Evolutionary conservation across 2,797 vertebrate genomes (phyloP).

Genomic region (Enteromius trimaculatus): DNA sequence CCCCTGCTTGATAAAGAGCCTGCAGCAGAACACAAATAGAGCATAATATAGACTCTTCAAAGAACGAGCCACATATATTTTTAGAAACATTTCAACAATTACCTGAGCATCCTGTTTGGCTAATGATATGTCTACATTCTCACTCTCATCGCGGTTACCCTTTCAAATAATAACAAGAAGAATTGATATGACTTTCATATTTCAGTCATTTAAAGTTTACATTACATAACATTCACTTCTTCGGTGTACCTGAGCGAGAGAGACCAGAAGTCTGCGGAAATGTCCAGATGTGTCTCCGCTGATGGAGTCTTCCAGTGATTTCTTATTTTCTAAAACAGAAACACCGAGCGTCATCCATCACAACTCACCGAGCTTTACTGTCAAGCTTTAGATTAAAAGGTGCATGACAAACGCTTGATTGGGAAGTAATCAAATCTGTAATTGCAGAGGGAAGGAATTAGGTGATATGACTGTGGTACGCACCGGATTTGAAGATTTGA

Average conservation of each 20-base stretch:
- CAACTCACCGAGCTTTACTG: background rate
- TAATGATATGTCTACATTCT: conserved; percentile 85
- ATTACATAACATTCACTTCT: background rate
- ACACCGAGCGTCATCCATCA: background rate
- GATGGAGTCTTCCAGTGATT: conserved; percentile 90
- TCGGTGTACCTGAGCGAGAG: conserved; percentile 89
- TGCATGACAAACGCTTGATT: background rate
- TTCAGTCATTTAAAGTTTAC: background rate
- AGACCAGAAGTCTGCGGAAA: conserved; percentile 92
- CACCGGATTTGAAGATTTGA: conserved; percentile 89
- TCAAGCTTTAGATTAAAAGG: background rate
- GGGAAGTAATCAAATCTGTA: conserved; percentile 16
- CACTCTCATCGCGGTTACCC: conserved; percentile 94
- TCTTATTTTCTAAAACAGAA: conserved; percentile 85
- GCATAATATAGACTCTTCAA: background rate
- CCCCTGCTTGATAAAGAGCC: conserved; percentile 93
- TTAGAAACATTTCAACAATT: conserved; percentile 46
- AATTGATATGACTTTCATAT: background rate
- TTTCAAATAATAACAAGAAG: conserved; percentile 61
- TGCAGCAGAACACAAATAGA: conserved; percentile 61
- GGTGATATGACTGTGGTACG: conserved; percentile 1
- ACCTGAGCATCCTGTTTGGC: conserved; percentile 97
- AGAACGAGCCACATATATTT: background rate
- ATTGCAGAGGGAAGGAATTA: conserved; percentile 30
- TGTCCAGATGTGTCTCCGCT: conserved; percentile 94